Conservation (phyloP, 2,113 vertebrate species). For the Urocitellus parryii region DNA sequence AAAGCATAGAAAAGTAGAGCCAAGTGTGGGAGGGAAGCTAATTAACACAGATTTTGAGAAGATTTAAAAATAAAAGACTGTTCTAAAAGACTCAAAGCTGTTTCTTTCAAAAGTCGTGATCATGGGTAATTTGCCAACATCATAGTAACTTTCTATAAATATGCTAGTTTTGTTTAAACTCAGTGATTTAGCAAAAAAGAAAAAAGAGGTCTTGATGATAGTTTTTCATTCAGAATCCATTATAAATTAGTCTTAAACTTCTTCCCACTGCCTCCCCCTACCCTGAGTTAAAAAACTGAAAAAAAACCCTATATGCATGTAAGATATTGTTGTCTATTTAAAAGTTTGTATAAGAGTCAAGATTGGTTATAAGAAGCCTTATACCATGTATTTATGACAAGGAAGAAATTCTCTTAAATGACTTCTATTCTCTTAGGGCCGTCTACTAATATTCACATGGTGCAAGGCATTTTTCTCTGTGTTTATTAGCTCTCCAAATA, state of each 20-base stretch:
- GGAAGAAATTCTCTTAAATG: background rate
- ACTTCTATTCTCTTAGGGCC: background rate
- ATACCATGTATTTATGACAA: background rate
- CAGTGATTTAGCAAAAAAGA: background rate
- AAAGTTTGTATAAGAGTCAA: background rate
- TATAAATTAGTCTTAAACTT: background rate
- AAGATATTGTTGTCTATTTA: background rate
- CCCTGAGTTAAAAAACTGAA: background rate
- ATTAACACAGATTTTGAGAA: slow-evolving; percentile 35
- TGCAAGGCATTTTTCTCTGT: slow-evolving; percentile 18
- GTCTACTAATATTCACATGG: background rate
- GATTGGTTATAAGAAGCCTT: background rate
- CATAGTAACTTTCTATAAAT: slow-evolving; percentile 49
- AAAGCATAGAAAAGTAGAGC: background rate
- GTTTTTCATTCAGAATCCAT: background rate
- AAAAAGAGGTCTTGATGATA: background rate
- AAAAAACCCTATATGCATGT: background rate
- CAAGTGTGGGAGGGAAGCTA: background rate
- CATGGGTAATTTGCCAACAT: slow-evolving; percentile 21
- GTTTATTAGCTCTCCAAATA: background rate
- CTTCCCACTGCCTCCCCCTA: background rate
- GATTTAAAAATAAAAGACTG: slow-evolving; percentile 7
- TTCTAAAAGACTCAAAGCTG: slow-evolving; percentile 29
- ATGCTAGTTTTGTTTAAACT: background rate
- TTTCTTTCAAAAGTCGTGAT: slow-evolving; percentile 25